Evolutionary conservation across 2,113 vertebrate genomes (phyloP).

Genomic region (Centropus bengalensis): DNA sequence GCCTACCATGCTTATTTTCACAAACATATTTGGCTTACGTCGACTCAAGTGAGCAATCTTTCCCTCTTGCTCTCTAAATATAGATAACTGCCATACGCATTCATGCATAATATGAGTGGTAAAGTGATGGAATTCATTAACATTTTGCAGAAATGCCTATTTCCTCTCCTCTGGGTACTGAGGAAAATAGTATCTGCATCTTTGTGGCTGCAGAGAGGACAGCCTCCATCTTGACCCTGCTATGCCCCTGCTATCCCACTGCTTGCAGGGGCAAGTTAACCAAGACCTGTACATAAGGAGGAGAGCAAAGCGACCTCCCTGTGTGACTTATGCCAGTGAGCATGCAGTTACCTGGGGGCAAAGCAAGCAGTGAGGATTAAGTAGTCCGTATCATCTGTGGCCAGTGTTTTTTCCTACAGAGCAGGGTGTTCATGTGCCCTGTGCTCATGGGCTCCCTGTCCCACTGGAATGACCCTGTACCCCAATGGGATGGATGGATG

Average conservation of each 20-base stretch:
- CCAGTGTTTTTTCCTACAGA: not conserved
- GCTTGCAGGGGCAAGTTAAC: accelerated
- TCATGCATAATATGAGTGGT: slow-evolving; percentile 15
- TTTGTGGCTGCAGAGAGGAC: not conserved
- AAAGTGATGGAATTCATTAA: slow-evolving; percentile 48
- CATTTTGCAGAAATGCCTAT: slow-evolving; percentile 3
- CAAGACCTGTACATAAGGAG: accelerated
- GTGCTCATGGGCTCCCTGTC: not conserved
- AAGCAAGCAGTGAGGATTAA: not conserved
- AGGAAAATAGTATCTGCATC: not conserved
- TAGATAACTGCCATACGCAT: not conserved
- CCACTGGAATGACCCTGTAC: not conserved
- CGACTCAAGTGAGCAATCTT: slow-evolving; percentile 8
- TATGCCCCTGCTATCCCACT: not conserved
- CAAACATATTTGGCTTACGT: not conserved
- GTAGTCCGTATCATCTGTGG: not conserved
- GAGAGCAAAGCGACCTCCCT: not conserved
- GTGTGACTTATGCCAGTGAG: not conserved
- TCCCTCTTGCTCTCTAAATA: slow-evolving; percentile 44
- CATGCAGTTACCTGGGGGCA: not conserved
- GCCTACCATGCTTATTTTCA: not conserved
- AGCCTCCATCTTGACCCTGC: not conserved
- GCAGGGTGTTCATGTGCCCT: not conserved
- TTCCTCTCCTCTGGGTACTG: not conserved
- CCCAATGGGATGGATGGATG: accelerated